A percentile compares a stretch with the other conserved stretches of the same genome.
These are phyloP conservation scores for Epizoanthus fatuus DNA, from an alignment of 92 coral and sea anemone species.

Conservation along the genomic window DNA sequence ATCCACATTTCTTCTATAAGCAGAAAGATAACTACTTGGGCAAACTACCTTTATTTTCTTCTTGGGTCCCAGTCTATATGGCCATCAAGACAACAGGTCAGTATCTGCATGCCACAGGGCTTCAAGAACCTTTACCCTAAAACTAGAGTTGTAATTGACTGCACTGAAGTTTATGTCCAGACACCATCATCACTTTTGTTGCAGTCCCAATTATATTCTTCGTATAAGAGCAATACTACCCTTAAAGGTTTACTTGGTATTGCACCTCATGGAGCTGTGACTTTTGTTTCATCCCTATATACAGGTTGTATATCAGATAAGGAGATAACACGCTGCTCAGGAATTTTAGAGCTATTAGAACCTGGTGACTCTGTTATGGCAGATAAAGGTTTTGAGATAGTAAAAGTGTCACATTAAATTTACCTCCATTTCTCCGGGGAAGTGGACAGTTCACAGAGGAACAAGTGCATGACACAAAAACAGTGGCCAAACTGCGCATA, in stretches of 20 bases:
- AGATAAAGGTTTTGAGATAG: slow-evolving; percentile 46
- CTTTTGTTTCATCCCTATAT: slow-evolving; percentile 58
- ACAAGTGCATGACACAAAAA: slow-evolving; percentile 4
- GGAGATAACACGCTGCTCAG: slow-evolving; percentile 55
- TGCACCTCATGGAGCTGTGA: slow-evolving; percentile 57
- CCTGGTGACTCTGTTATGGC: slow-evolving; percentile 67
- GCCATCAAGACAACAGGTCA: slow-evolving; percentile 39
- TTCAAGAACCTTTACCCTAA: slow-evolving; percentile 33
- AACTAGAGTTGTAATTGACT: slow-evolving; percentile 47
- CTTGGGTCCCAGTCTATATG: slow-evolving; percentile 52
- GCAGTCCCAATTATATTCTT: slow-evolving; percentile 45
- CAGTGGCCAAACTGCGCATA: neutral
- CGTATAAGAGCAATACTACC: slow-evolving; percentile 53
- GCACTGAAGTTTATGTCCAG: slow-evolving; percentile 41
- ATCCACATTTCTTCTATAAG: slow-evolving; percentile 40
- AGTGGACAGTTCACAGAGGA: neutral
- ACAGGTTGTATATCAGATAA: slow-evolving; percentile 58
- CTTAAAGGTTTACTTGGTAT: slow-evolving; percentile 54
- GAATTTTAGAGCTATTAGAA: slow-evolving; percentile 56
- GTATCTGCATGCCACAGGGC: slow-evolving; percentile 41
- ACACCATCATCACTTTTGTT: slow-evolving; percentile 39
- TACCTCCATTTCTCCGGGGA: slow-evolving; percentile 58
- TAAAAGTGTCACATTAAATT: slow-evolving; percentile 39
- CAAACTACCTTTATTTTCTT: slow-evolving; percentile 62
- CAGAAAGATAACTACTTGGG: slow-evolving; percentile 59